A percentile compares a stretch with the other conserved stretches of the same genome.
phyloP scores from a whole-genome alignment of 2,888 invertebrate genomes.

The Plebejus melissa region DNA sequence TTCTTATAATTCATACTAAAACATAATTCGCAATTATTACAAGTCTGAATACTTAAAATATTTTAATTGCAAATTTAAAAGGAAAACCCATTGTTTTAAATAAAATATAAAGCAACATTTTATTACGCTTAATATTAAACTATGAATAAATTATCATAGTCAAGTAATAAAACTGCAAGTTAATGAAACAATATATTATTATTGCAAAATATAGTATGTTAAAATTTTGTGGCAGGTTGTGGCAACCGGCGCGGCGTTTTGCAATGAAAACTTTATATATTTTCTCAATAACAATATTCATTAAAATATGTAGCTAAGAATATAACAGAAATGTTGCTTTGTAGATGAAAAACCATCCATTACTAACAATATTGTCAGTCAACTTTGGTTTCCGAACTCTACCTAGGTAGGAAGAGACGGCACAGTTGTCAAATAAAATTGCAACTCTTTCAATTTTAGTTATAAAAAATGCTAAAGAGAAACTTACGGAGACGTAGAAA shows the following conservation, averaged over 20 bases:
- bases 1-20: not conserved
- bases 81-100: constrained; percentile 10
- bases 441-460: not conserved
- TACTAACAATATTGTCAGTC: not conserved
- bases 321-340: not conserved
- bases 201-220: not conserved
- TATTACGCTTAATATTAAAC: constrained; percentile 16
- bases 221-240: not conserved
- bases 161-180: not conserved
- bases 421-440: not conserved
- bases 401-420: not conserved
- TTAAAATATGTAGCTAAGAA: not conserved
- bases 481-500: constrained; percentile 60
- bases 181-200: not conserved
- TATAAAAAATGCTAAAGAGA: not conserved
- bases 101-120: constrained; percentile 7
- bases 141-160: constrained; percentile 20
- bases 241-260: constrained; percentile 4
- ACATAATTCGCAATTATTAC: not conserved
- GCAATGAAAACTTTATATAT: not conserved
- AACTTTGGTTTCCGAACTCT: not conserved
- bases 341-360: not conserved
- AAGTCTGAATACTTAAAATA: not conserved
- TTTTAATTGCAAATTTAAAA: not conserved
- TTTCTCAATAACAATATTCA: not conserved